Conservation (phyloP, 2,888 invertebrate species). For the Scaptomyza parva region DNA sequence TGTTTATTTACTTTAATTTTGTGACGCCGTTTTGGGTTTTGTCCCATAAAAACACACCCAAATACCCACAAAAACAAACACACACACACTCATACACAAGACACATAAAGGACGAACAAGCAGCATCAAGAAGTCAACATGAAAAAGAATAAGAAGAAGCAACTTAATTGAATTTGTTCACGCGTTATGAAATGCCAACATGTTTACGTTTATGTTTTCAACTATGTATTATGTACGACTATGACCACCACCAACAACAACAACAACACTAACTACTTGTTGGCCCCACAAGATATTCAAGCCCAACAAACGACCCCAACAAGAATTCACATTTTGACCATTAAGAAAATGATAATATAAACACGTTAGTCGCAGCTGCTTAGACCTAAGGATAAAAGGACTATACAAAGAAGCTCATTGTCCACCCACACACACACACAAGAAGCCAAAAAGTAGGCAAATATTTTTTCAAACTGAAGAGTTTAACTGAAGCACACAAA, state of each 20-base stretch:
- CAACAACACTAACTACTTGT: too few species aligned
- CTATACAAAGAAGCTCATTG: background rate
- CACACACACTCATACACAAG: background rate
- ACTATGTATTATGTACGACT: conserved; percentile 29
- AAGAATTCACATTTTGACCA: conserved; percentile 28
- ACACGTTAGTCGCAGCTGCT: conserved; percentile 45
- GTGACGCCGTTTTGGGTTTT: conserved; percentile 60
- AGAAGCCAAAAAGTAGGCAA: background rate
- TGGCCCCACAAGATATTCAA: conserved; percentile 17
- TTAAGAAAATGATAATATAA: conserved; percentile 34
- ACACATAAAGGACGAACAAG: conserved; percentile 34
- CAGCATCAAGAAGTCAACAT: background rate
- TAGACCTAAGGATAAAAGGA: conserved; percentile 1
- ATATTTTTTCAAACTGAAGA: background rate
- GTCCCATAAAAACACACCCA: conserved; percentile 53
- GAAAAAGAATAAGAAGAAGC: conserved; percentile 1
- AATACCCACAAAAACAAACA: background rate
- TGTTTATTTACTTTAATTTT: conserved; percentile 78
- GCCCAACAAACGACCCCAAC: background rate
- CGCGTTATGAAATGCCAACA: conserved; percentile 72
- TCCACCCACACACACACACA: background rate
- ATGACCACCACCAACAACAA: conserved; percentile 34
- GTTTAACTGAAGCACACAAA: conserved; percentile 9
- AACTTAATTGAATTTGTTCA: conserved; percentile 76
- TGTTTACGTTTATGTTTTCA: conserved; percentile 48